Base-by-base conservation (phyloP, 2,888 invertebrate genomes). In the Drosophila siamana region DNA sequence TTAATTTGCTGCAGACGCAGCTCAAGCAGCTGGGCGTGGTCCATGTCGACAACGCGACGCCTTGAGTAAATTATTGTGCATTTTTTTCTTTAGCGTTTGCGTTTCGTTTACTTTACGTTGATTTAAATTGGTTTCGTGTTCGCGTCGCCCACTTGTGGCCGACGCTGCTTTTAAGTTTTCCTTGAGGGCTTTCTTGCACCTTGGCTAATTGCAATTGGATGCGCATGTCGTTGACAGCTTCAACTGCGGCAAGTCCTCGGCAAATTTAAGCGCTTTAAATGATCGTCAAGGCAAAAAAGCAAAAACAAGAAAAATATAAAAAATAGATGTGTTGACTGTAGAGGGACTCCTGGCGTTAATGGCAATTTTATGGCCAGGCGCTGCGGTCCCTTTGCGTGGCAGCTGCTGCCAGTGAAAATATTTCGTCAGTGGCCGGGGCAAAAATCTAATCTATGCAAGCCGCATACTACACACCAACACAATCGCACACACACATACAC, bases 121-220 rank as follows among this genome's bases (percentile, higher is more conserved):
- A 46, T 70, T 76, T 61, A 74, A 75, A 73, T 76, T 88, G 88
- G 86, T 88, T 89, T 88, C 74, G 47, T 76, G 79, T 86, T 78
- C 75, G 64, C 46, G 33, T 65, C 67, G 60, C 69, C 77, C 73
- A 73, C 62, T 68, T 75, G 67, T 64, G 63, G 61, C 51, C 48
- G 43, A 61, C 67, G 61, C 47, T 51, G 38, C 38, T 50, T 33
- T 33, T 62, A 50, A 7, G 40, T 15, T 64, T 52, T 41, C 4
- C 19, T 48, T 15, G 13, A 43, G 67, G 43, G 54, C 46, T 64
- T 69, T 47, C 84, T 89, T 90, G 82, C 91, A 91, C 91, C 91
- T 91, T 89, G 89, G 89, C 91, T 91, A 91, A 91, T 91, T 91
- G 91, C 90, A 79, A 83, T 79, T 79, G 69, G 83, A 71, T 69